A percentile compares a stretch with the other conserved stretches of the same genome.
Conservation (phyloP, 2,888 invertebrate genomes). For the Nymphalis polychloros region DNA sequence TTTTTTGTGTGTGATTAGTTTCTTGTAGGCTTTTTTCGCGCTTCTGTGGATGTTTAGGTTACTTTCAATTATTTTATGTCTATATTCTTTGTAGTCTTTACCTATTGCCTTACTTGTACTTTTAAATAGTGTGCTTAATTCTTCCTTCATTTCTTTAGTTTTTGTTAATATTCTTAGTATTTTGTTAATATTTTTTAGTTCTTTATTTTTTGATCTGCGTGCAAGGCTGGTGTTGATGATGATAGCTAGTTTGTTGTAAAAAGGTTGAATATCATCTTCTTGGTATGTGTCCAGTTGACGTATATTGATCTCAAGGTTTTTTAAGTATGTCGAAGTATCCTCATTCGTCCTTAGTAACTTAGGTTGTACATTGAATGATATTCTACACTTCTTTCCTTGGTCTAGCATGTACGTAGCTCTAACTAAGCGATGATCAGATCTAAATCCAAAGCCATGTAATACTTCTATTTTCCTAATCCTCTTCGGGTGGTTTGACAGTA, state of each 20-base stretch:
- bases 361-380: too few relatives aligned
- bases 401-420: too few relatives aligned
- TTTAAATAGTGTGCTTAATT: constrained; percentile 14
- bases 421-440: too few relatives aligned
- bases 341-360: too few relatives aligned
- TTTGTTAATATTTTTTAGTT: constrained; percentile 31
- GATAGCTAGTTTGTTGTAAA: neutral
- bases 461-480: neutral
- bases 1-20: constrained; percentile 9
- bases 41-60: constrained; percentile 7
- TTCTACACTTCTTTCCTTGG: too few relatives aligned
- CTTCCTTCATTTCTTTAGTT: constrained; percentile 4
- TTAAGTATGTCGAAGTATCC: too few relatives aligned
- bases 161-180: constrained; percentile 15
- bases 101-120: constrained; percentile 10
- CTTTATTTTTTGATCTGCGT: neutral
- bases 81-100: constrained; percentile 6
- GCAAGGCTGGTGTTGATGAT: neutral
- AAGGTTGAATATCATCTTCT: too few relatives aligned
- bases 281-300: too few relatives aligned
- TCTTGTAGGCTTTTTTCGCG: constrained; percentile 7
- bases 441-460: neutral
- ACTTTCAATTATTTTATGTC: constrained; percentile 3
- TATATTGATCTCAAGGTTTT: too few relatives aligned
- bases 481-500: neutral